Base-by-base conservation (phyloP, 2,797 vertebrate species). In the Lophius americanus region DNA sequence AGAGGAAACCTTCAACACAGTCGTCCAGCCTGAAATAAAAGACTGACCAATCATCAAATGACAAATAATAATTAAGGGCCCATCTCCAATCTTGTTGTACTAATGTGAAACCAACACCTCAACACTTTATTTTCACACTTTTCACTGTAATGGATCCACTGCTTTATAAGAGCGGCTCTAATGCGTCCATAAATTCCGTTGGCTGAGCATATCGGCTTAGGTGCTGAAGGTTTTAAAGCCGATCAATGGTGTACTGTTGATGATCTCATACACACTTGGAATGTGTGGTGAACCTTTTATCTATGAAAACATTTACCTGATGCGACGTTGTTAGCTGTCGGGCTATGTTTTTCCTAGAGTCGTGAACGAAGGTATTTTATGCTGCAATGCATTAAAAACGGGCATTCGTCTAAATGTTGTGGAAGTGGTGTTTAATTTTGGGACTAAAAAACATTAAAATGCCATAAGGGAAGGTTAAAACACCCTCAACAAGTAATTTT, bases 161-260 rank as follows among this genome's bases (percentile, higher is more conserved):
- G 43, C 73, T 77, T 76, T 82, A 67, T 60, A 80, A 70, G 76
- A 83, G 70, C 61, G 79, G 65, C 76, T 77, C 86, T 88, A 89
- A 90, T 87, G 86, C 78, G 78, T 72, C 85, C 87, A 92, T 92
- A 91, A 90, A 92, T 92, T 85, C 76, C 51, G 43, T 43, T 47
- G n/a, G 54, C 64, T 61, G 60, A 66, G 75, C 71, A 66, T 4
- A 68, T 33, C 7, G 33, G 69, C 78, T 64, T 65, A 74, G 77
- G 63, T 78, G 88, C 76, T 84, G 90, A 89, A 79, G 80, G 84
- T 75, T 90, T 89, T 90, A 92, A 90, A 83, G 87, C 59, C 73
- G 84, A 92, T 92, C 90, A 90, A 90, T 91, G 82, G 65, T 57
- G 37, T 8, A 69, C 82, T 54, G 71, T 75, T 78, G 84, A 90